Conservation (phyloP, 2,797 vertebrate genomes). For the Helostoma temminkii region DNA sequence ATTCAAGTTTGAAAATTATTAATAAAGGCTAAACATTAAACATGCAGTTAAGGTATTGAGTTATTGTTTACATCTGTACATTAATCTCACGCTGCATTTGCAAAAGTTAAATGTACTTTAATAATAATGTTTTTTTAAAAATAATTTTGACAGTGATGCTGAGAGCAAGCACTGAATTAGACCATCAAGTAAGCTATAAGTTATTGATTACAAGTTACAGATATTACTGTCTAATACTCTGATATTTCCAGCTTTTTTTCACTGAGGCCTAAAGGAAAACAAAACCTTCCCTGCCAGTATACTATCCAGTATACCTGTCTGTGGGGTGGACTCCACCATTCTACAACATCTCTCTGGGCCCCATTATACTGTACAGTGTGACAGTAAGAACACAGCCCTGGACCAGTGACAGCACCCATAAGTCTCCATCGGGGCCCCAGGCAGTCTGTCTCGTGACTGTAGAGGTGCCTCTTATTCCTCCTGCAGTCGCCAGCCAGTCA, state of each 20-base stretch:
- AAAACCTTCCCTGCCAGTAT: slow-evolving; percentile 29
- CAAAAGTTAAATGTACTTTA: too few species aligned
- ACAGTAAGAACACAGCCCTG: slow-evolving; percentile 73
- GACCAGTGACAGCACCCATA: slow-evolving; percentile 81
- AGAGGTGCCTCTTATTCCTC: slow-evolving; percentile 73
- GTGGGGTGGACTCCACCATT: slow-evolving; percentile 35
- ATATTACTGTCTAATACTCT: too few species aligned
- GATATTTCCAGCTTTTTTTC: background rate
- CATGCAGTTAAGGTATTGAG: too few species aligned
- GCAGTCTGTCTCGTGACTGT: slow-evolving; percentile 61
- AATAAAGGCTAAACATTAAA: too few species aligned
- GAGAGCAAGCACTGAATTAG: too few species aligned
- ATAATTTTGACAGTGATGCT: too few species aligned
- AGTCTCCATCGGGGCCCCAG: slow-evolving; percentile 69
- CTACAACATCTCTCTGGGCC: slow-evolving; percentile 74
- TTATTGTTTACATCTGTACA: too few species aligned
- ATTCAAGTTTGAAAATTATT: too few species aligned
- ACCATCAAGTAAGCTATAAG: too few species aligned
- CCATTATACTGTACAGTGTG: slow-evolving; percentile 68
- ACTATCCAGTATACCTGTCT: slow-evolving; percentile 33
- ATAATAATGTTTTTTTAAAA: too few species aligned
- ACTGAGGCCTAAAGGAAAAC: background rate
- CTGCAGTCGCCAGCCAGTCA: slow-evolving; percentile 50
- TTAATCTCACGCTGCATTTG: too few species aligned
- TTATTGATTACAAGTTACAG: too few species aligned